These are phyloP conservation scores for Ctenochaetus hawaiiensis DNA, from an alignment of 2,797 vertebrate species.

Conservation along the genomic window DNA sequence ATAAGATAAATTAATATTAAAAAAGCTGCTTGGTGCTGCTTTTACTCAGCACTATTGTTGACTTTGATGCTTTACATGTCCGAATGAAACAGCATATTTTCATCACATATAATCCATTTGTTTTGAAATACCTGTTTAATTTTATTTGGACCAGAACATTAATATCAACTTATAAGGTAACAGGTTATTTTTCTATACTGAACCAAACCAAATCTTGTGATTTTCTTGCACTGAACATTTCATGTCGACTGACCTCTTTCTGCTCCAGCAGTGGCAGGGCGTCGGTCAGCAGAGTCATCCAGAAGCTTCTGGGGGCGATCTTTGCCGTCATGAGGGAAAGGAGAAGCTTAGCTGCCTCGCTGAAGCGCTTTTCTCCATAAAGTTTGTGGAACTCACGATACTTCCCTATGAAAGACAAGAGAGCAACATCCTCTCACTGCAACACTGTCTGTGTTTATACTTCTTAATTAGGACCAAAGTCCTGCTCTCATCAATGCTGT, in stretches of 20 bases:
- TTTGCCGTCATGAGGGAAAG: constrained; percentile 95
- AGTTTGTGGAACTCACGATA: constrained; percentile 97
- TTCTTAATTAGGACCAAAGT: neutral
- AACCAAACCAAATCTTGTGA: too few relatives aligned
- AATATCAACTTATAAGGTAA: neutral
- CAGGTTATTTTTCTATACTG: neutral
- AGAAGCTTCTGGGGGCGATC: constrained; percentile 95
- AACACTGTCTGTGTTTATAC: neutral
- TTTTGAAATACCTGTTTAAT: too few relatives aligned
- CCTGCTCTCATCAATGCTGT: neutral
- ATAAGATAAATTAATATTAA: too few relatives aligned
- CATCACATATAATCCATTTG: too few relatives aligned
- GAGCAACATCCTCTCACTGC: neutral
- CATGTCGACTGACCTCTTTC: constrained; percentile 87
- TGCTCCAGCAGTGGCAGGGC: constrained; percentile 96
- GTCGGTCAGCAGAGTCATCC: constrained; percentile 96
- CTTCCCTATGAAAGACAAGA: constrained; percentile 85
- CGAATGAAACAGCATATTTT: too few relatives aligned
- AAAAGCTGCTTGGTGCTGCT: too few relatives aligned
- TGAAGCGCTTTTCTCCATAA: constrained; percentile 91
- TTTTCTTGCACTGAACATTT: too few relatives aligned
- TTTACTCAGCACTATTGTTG: too few relatives aligned
- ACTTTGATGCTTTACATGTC: too few relatives aligned
- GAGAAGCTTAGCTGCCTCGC: constrained; percentile 90
- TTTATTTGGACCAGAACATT: neutral